Base-by-base conservation (phyloP, 1,140 invertebrate genomes). In the Megalonaias nervosa region DNA sequence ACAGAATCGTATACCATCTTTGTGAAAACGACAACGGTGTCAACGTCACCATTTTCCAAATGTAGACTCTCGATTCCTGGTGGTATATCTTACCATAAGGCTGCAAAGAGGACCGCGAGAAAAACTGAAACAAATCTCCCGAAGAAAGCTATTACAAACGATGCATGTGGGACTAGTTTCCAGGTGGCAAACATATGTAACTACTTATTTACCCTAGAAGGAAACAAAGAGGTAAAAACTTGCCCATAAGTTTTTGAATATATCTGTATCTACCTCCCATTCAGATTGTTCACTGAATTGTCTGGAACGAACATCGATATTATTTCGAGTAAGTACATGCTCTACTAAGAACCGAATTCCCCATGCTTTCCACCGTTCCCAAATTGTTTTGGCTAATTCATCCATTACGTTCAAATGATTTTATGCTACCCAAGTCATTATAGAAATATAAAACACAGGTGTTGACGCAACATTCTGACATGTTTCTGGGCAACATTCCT, bases 171-270 rank as follows among this genome's bases (percentile, higher is more conserved):
- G 31, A 71, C 73, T n/a, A 61, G 64, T 57, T 57, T 74, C 6
- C 38, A 74, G 16, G 73, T 31, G 23, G 55, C 73, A 57, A 38
- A 74, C 15, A 26, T 12, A 15, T 12, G 56, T 31, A 77, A 57
- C 48, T 73, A 15, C 9, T 4, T 13, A 72, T 62, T 73, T 48
- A 38, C 11, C 38, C 58, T 58, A 19, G 69, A 60, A 13, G 70
- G 61, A 66, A 23, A 64, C 78, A 67, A 80, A 80, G 48, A 80
- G n/a, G 26, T 80, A 67, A 71, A 76, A 71, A 38, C 64, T 56
- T 16, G 73, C 64, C 16, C 65, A 74, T 9, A 21, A 21, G 26
- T 17, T 57, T 66, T 4, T 13, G 31, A 74, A 74, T 15, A 74
- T 19, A 13, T 21, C 5, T 23, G 21, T 38, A 38, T 65, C n/a